Evolutionary conservation across 2,113 vertebrate genomes (phyloP).

Genomic region (Notiomystis cincta): DNA sequence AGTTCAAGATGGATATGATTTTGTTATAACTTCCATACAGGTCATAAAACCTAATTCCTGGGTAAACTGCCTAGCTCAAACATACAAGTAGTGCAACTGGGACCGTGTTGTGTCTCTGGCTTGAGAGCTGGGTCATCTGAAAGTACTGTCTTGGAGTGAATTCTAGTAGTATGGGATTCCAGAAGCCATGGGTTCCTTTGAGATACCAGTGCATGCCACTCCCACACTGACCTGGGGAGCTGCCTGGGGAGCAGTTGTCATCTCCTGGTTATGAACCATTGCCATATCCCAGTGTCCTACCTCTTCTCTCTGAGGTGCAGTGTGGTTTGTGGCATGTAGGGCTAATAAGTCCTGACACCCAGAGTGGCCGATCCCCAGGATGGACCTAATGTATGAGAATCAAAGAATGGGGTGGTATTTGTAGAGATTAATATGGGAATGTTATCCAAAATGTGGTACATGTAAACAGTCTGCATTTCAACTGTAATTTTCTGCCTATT

Average conservation of each 20-base stretch:
- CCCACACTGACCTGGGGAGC: background rate
- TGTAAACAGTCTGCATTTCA: background rate
- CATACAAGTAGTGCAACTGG: background rate
- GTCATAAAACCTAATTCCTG: background rate
- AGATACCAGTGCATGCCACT: background rate
- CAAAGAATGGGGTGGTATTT: background rate
- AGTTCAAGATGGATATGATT: background rate
- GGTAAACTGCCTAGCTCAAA: background rate
- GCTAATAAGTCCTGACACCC: background rate
- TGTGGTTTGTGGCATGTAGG: fast-evolving
- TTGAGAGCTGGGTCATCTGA: background rate
- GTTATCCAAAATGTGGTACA: background rate
- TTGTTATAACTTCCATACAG: background rate
- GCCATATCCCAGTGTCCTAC: background rate
- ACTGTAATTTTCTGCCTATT: background rate
- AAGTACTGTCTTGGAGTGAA: fast-evolving
- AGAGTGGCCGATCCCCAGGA: background rate
- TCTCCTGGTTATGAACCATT: background rate
- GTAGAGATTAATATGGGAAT: background rate
- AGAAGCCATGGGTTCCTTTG: background rate
- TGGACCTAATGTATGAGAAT: background rate
- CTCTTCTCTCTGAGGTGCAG: background rate
- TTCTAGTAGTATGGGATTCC: background rate
- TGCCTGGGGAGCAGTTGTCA: background rate
- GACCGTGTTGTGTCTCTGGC: background rate